These are phyloP conservation scores for Pseudotriccus pelzelni DNA, from an alignment of 2,797 vertebrate species.

Conservation along the genomic window DNA sequence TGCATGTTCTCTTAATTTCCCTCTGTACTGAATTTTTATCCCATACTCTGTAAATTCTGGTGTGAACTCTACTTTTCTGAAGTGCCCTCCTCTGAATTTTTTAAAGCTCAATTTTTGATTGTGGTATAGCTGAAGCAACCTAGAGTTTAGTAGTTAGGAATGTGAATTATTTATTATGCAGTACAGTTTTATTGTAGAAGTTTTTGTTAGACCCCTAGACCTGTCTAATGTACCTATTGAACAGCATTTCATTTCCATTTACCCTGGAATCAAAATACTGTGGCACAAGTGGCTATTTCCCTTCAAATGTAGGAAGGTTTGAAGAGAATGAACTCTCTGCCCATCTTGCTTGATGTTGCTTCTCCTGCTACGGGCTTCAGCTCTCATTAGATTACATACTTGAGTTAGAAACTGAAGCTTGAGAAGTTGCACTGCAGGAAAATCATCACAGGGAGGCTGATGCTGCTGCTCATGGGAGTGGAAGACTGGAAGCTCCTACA, in stretches of 20 bases:
- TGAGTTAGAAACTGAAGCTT: not conserved
- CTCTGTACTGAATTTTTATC: not conserved
- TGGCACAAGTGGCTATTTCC: not conserved
- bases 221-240: not conserved
- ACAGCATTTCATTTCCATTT: too few relatives aligned
- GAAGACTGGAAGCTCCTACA: not conserved
- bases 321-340: not conserved
- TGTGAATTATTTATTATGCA: not conserved
- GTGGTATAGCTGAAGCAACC: not conserved
- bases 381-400: not conserved
- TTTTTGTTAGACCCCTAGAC: not conserved
- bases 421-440: not conserved
- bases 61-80: not conserved
- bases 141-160: not conserved
- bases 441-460: not conserved
- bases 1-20: not conserved
- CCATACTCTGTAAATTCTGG: not conserved
- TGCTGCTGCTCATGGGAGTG: not conserved
- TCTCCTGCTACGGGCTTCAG: not conserved
- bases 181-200: not conserved
- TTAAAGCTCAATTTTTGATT: not conserved
- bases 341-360: not conserved
- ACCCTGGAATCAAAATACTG: not conserved
- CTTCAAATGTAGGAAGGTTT: not conserved
- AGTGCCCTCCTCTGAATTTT: not conserved